phyloP scores from a whole-genome alignment of 35 echinoderm and acorn worm species.

The Antedon bifida region DNA sequence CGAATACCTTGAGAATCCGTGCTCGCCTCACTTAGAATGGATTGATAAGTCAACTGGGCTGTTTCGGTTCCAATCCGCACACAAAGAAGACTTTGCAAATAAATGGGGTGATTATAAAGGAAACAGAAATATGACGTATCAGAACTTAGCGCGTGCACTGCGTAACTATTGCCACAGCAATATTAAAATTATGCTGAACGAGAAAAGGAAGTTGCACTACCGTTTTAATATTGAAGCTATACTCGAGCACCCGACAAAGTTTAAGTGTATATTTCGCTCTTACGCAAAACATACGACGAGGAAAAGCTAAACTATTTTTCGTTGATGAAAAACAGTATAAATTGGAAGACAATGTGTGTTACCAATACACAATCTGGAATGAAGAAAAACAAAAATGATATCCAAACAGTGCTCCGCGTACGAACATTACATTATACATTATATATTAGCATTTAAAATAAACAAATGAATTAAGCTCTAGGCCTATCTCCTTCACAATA shows the following conservation, averaged over 20 bases:
- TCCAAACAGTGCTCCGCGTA: too few species aligned
- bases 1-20: background rate
- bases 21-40: slow-evolving; percentile 48
- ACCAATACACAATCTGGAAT: too few species aligned
- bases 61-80: slow-evolving; percentile 69
- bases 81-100: slow-evolving; percentile 86
- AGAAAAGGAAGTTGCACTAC: slow-evolving; percentile 75
- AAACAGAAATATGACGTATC: slow-evolving; percentile 95
- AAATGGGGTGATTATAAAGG: slow-evolving; percentile 76
- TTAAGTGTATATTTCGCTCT: background rate
- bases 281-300: background rate
- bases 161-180: slow-evolving; percentile 74
- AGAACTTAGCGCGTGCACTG: slow-evolving; percentile 91
- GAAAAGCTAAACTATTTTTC: background rate
- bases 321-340: background rate
- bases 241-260: background rate
- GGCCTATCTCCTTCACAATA: too few species aligned
- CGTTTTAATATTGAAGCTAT: slow-evolving; percentile 32
- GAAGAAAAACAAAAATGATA: too few species aligned
- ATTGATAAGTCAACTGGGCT: slow-evolving; percentile 65
- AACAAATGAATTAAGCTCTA: too few species aligned
- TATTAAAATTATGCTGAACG: slow-evolving; percentile 56
- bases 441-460: too few species aligned
- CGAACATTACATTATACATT: too few species aligned
- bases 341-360: background rate